Conservation (phyloP, 2,888 invertebrate genomes). For the Parnassius orleans region DNA sequence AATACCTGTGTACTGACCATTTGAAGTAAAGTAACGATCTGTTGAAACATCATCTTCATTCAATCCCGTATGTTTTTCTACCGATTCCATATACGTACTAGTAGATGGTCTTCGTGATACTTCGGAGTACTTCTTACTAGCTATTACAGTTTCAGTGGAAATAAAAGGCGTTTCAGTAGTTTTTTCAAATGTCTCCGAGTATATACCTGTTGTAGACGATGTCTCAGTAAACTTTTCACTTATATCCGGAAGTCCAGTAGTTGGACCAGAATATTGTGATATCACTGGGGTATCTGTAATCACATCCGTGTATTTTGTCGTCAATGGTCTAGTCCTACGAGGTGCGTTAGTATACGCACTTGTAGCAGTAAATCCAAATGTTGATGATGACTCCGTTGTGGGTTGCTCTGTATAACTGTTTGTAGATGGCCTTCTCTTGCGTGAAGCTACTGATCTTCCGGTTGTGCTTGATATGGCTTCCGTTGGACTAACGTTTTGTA, state of each 20-base stretch:
- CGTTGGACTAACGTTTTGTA: conserved; percentile 13
- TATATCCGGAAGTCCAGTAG: conserved; percentile 12
- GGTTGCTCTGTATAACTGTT: conserved; percentile 21
- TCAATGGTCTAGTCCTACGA: conserved; percentile 14
- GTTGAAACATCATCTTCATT: conserved; percentile 12
- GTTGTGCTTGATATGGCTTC: conserved; percentile 4
- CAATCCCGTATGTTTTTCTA: conserved; percentile 6
- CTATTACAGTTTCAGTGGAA: conserved; percentile 7
- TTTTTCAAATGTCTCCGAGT: conserved; percentile 8
- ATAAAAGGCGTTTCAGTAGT: conserved; percentile 10
- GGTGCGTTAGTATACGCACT: conserved; percentile 13
- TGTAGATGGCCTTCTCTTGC: conserved; percentile 21
- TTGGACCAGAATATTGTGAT: conserved; percentile 1
- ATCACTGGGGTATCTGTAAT: conserved; percentile 7
- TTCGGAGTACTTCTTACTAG: conserved; percentile 21
- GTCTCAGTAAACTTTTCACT: conserved; percentile 7
- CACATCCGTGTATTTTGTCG: conserved; percentile 8
- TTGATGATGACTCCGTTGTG: conserved; percentile 20
- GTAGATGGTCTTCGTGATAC: conserved; percentile 22
- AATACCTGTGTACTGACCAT: conserved; percentile 17
- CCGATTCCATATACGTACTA: conserved; percentile 4
- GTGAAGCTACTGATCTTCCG: conserved; percentile 12
- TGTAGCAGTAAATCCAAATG: conserved; percentile 12
- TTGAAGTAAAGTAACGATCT: conserved; percentile 13
- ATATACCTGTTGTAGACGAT: conserved; percentile 7